These are phyloP conservation scores for Colaptes auratus DNA, from an alignment of 2,113 vertebrate species.

Conservation along the genomic window DNA sequence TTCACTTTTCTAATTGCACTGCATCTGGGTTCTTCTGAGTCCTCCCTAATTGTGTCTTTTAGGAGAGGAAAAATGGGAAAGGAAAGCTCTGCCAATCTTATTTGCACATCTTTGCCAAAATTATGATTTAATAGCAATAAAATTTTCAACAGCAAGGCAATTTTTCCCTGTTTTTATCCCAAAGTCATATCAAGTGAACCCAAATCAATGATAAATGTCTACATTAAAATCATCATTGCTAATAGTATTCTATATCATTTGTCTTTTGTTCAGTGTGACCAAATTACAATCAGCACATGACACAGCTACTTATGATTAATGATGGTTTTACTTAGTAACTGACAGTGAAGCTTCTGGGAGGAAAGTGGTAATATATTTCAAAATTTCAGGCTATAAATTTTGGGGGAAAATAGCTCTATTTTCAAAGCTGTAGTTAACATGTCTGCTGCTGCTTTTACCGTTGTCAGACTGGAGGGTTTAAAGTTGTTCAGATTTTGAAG, in stretches of 20 bases:
- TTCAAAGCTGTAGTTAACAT: conserved; percentile 70
- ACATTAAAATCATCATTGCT: conserved; percentile 82
- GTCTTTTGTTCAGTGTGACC: conserved; percentile 81
- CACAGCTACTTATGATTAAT: conserved; percentile 82
- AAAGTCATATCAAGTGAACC: conserved; percentile 79
- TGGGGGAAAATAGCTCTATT: conserved; percentile 32
- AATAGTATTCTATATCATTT: conserved; percentile 84
- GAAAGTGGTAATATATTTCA: conserved; percentile 77
- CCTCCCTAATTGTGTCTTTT: conserved; percentile 65
- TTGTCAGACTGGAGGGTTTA: neutral
- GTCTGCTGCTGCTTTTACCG: neutral
- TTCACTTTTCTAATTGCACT: conserved; percentile 69
- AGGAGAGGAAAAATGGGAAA: conserved; percentile 51
- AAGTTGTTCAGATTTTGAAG: conserved; percentile 28
- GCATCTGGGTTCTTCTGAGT: conserved; percentile 67
- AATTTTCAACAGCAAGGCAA: conserved; percentile 71
- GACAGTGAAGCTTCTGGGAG: conserved; percentile 78
- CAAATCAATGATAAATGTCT: conserved; percentile 81
- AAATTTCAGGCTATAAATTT: conserved; percentile 75
- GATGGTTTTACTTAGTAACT: conserved; percentile 78
- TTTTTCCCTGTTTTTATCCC: conserved; percentile 74
- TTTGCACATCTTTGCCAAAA: conserved; percentile 73
- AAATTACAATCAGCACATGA: conserved; percentile 83
- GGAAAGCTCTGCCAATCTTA: conserved; percentile 59
- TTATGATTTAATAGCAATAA: conserved; percentile 77